Evolutionary conservation across 2,888 invertebrate genomes (phyloP), one percentile per base, ranked within the genome.

Genomic region (Cetonia aurata): DNA sequence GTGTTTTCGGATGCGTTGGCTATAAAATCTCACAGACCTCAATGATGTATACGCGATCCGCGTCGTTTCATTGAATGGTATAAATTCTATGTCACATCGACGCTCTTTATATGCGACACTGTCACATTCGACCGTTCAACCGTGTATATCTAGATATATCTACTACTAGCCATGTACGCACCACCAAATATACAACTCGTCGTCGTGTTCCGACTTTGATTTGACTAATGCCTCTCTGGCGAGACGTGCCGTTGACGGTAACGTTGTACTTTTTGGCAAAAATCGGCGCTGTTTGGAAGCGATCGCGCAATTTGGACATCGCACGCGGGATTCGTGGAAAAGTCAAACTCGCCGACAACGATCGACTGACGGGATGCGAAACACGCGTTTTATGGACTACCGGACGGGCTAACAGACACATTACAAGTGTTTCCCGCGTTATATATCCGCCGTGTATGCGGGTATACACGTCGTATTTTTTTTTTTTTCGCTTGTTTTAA

Each of bases 211-310:
- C 73, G 74, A 73, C 71, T 74, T 73, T 75, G 76, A 75, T 75
- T 75, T 77, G 74, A 77, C 75, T 77, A 77, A 77, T 77, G 75
- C 70, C 75, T 75, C 76, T 76, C 75, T 70, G 68, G 74, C 75
- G 75, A 72, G 73, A 76, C 72, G 72, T 77, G 75, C 75, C 76
- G 74, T 75, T 77, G 76, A 78, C 76, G 25, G 75, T 76, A 77
- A 77, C 37, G 37, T 37, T 75, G 74, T 74, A 74, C 73, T 74
- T 78, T 77, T 76, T 77, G 77, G 76, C 74, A 76, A 74, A 75
- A 76, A 76, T 77, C 73, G 67, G 71, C 71, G 71, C 70, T 69
- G 56, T 50, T 59, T 57, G 31, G 56, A 42, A 55, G 44, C 67
- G 69, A 42, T 44, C 52, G 55, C 37, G 4, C 37, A 25, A 25